Evolutionary conservation across 2,797 vertebrate species (phyloP), one percentile per base, ranked within the genome.

Genomic region (Anabas testudineus): DNA sequence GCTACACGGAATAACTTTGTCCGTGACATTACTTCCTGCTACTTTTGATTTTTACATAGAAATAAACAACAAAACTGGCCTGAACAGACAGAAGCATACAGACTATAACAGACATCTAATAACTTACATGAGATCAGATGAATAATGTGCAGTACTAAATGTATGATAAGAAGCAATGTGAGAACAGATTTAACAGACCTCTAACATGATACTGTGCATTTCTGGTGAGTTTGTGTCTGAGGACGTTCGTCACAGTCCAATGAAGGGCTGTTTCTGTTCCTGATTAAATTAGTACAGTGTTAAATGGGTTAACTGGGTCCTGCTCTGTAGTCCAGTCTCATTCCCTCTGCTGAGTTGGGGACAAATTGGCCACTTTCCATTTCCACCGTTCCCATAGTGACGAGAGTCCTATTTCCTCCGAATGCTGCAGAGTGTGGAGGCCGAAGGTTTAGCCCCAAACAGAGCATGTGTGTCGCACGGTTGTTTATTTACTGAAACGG

Each of bases 371-470:
- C 14, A 21, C 70, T 80, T 59, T 72, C 81, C 77, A 71, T 82
- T 78, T 76, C 67, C 56, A 43, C 48, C 5, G 73, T 90, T 84
- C 61, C 89, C 85, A 84, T 89, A 61, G 87, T 26, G 76, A 91
- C 71, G 12, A 16, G 58, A 48, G 74, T 55, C 78, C 72, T 49
- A 18, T 59, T 65, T 78, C 68, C 74, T 71, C 60, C 48, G 70
- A 19, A 26, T 24, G 61, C 71, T 75, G 74, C 76, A 61, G 79
- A 68, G 65, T 53, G 57, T 70, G 67, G 74, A 66, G 64, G 66
- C 32, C 61, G 6, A 74, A 14, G 51, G 56, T 76, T 41, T 45
- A 71, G 36, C 60, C 77, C 71, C 67, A 37, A 71, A 72, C 10
- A 19, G 52, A 51, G 65, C n/a, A n/a, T 58, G 45, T 52, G 34